These are phyloP conservation scores for Acanthiza pusilla DNA, from an alignment of 2,797 vertebrate genomes.

Conservation along the genomic window DNA sequence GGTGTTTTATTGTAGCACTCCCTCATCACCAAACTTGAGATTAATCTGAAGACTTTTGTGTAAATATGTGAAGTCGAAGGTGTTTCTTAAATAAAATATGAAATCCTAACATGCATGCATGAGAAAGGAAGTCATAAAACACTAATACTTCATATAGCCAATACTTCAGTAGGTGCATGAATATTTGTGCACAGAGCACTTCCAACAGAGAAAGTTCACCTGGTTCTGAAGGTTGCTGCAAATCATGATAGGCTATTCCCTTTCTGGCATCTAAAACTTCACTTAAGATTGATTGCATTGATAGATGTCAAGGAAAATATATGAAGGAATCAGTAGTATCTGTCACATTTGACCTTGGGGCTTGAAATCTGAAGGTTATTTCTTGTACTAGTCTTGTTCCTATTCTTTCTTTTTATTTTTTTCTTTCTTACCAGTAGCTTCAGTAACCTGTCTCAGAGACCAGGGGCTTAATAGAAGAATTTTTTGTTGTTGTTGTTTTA, in stretches of 20 bases:
- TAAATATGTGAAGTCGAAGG: background rate
- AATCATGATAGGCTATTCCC: slow-evolving; percentile 65
- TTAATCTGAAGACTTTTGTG: background rate
- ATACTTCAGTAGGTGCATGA: background rate
- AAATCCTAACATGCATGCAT: background rate
- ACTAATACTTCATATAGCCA: background rate
- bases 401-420: background rate
- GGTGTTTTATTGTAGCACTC: background rate
- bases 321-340: slow-evolving; percentile 50
- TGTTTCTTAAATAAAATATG: background rate
- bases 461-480: background rate
- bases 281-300: slow-evolving; percentile 61
- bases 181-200: background rate
- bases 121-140: background rate
- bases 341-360: slow-evolving; percentile 67
- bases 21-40: background rate
- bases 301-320: slow-evolving; percentile 63
- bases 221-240: slow-evolving; percentile 66
- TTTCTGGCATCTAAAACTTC: slow-evolving; percentile 63
- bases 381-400: background rate
- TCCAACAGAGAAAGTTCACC: background rate
- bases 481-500: background rate
- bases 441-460: background rate
- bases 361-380: slow-evolving; percentile 59
- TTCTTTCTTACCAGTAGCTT: background rate